Evolutionary conservation across 2,113 vertebrate genomes (phyloP).

Genomic region (Octodon degus): DNA sequence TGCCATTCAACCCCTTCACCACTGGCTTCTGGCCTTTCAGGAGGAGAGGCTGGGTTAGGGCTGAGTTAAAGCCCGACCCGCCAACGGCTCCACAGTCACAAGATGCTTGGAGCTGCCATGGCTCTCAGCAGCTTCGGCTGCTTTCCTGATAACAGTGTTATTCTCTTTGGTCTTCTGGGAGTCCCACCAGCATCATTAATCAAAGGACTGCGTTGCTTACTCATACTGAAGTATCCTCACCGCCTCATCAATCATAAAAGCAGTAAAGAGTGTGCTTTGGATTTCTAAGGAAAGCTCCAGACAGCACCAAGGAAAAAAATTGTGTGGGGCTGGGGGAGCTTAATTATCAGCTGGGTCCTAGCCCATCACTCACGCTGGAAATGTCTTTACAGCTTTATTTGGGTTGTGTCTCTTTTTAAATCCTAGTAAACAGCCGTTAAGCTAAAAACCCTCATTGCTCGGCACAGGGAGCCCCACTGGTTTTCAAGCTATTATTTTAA

Average conservation of each 20-base stretch:
- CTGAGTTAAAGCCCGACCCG: not conserved
- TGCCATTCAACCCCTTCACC: not conserved
- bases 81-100: not conserved
- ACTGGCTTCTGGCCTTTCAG: slow-evolving; percentile 28
- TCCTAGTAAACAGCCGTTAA: slow-evolving; percentile 88
- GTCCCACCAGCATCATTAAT: slow-evolving; percentile 88
- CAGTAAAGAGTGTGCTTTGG: slow-evolving; percentile 84
- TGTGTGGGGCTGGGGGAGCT: slow-evolving; percentile 54
- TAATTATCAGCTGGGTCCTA: slow-evolving; percentile 87
- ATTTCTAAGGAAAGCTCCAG: slow-evolving; percentile 83
- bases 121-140: slow-evolving; percentile 80
- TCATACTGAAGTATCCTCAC: slow-evolving; percentile 83
- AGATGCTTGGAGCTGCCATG: slow-evolving; percentile 40
- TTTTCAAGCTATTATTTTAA: slow-evolving; percentile 91
- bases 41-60: slow-evolving; percentile 9
- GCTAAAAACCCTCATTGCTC: slow-evolving; percentile 85
- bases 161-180: slow-evolving; percentile 89
- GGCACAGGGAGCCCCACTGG: slow-evolving; percentile 86
- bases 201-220: slow-evolving; percentile 87
- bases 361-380: slow-evolving; percentile 86
- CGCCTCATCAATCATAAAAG: slow-evolving; percentile 91
- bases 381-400: slow-evolving; percentile 86
- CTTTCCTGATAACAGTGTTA: slow-evolving; percentile 86
- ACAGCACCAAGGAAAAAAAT: slow-evolving; percentile 79
- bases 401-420: slow-evolving; percentile 86